These are phyloP conservation scores for Carettochelys insculpta DNA, from an alignment of 2,113 vertebrate genomes.

Conservation along the genomic window DNA sequence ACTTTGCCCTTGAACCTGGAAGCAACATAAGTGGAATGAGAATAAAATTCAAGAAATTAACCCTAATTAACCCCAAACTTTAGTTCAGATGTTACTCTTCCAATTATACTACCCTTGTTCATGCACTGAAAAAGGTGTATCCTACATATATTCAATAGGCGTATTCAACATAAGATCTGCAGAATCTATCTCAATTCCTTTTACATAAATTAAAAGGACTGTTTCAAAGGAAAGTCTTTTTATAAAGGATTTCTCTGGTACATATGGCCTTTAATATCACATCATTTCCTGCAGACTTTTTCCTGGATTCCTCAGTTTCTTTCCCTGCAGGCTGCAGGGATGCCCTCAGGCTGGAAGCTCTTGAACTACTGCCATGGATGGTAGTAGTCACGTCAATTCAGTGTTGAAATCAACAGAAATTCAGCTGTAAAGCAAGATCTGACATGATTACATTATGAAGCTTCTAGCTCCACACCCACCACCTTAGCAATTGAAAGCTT, in stretches of 20 bases:
- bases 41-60: conserved; percentile 21
- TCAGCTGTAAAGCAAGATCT: neutral
- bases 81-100: conserved; percentile 18
- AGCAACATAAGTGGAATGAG: conserved; percentile 5
- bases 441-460: neutral
- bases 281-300: conserved; percentile 19
- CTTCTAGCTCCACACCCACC: neutral
- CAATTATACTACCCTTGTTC: conserved; percentile 49
- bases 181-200: conserved; percentile 49
- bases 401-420: neutral
- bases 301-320: conserved; percentile 44
- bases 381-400: conserved; percentile 1
- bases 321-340: conserved; percentile 13
- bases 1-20: neutral
- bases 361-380: conserved; percentile 25
- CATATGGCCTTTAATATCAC: neutral
- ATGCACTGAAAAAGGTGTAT: conserved; percentile 24
- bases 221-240: neutral
- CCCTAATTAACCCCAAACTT: neutral
- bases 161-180: conserved; percentile 28
- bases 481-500: neutral
- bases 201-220: conserved; percentile 37
- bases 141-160: conserved; percentile 40
- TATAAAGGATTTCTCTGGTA: conserved; percentile 28
- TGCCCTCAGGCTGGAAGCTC: conserved; percentile 38